Percentiles rank a stretch among this genome's conserved stretches.
Conservation (phyloP, 2,113 vertebrate species). For the Clarias batrachus region DNA sequence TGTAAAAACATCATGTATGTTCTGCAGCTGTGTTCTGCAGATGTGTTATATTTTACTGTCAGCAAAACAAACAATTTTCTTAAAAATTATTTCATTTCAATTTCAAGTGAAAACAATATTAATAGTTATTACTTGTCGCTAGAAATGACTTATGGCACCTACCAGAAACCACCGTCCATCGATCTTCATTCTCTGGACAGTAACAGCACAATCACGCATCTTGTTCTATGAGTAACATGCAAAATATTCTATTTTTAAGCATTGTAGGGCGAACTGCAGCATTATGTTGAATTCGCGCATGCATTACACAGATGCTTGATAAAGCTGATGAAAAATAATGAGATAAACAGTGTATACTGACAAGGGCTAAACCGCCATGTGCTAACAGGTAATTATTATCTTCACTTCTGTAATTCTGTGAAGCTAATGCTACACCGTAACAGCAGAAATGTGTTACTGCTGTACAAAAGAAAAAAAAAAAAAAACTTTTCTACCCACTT, state of each 20-base stretch:
- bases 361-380: too few relatives aligned
- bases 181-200: conserved; percentile 69
- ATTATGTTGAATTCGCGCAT: not conserved
- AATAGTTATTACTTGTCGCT: not conserved
- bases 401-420: not conserved
- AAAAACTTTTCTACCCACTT: conserved; percentile 50
- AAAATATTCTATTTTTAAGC: not conserved
- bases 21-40: too few relatives aligned
- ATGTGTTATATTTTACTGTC: not conserved
- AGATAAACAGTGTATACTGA: not conserved
- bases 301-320: not conserved
- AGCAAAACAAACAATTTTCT: not conserved
- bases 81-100: not conserved
- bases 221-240: conserved; percentile 67
- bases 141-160: conserved; percentile 55
- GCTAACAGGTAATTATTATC: not conserved
- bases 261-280: not conserved
- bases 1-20: too few relatives aligned
- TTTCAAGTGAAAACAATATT: not conserved
- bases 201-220: conserved; percentile 72
- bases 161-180: conserved; percentile 77
- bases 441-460: not conserved
- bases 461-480: not conserved
- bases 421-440: not conserved
- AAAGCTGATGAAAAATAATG: not conserved